These are phyloP conservation scores for Prenolepis imparis DNA, from an alignment of 2,888 invertebrate genomes.

Conservation along the genomic window DNA sequence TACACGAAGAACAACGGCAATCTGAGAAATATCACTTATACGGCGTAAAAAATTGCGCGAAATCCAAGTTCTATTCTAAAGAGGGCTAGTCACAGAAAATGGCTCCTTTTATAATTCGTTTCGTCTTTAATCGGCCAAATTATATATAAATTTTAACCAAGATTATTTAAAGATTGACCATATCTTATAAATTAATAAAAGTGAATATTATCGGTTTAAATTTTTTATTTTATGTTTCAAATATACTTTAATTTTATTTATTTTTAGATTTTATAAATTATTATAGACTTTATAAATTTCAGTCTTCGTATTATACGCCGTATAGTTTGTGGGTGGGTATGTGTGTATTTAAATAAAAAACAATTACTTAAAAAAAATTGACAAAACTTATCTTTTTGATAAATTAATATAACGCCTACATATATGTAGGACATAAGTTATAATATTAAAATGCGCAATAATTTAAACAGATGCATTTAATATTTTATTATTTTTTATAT, in stretches of 20 bases:
- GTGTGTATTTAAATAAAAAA: background rate
- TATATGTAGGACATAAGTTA: background rate
- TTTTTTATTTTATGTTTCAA: background rate
- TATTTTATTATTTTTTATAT: background rate
- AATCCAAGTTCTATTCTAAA: conserved; percentile 44
- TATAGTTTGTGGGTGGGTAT: no score
- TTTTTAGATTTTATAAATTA: background rate
- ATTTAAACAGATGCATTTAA: background rate
- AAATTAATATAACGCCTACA: background rate
- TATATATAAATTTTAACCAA: background rate
- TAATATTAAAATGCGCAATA: background rate
- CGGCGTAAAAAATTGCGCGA: conserved; percentile 22
- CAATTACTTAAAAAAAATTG: background rate
- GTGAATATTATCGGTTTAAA: background rate
- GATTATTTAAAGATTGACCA: background rate
- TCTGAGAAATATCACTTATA: conserved; percentile 61
- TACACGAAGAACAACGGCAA: background rate
- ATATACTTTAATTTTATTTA: background rate
- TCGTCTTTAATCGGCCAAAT: background rate
- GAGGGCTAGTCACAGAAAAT: background rate
- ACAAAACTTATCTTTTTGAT: background rate
- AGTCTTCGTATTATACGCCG: background rate
- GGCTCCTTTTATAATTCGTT: background rate
- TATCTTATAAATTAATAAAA: background rate
- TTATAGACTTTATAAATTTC: background rate